A percentile compares a stretch with the other conserved stretches of the same genome.
These are phyloP conservation scores for Aphelocoma coerulescens DNA, from an alignment of 2,113 vertebrate species.

Conservation along the genomic window DNA sequence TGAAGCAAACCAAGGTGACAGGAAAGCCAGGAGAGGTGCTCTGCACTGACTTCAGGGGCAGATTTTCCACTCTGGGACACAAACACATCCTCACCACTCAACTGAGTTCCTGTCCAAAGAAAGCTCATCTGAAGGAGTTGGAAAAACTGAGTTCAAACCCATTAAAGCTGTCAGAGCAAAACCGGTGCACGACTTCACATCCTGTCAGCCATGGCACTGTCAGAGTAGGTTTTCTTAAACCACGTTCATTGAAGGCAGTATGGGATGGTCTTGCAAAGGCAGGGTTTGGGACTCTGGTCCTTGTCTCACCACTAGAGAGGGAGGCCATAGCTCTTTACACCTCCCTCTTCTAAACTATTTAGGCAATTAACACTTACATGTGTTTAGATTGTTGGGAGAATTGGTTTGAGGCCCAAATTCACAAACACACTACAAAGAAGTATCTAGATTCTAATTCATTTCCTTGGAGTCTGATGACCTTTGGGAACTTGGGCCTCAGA, in stretches of 20 bases:
- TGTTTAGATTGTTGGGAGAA: neutral
- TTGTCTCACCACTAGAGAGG: neutral
- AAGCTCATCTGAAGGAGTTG: neutral
- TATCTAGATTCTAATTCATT: neutral
- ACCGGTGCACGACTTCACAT: neutral
- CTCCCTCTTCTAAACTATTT: neutral
- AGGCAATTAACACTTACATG: neutral
- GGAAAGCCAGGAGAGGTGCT: neutral
- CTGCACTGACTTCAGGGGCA: neutral
- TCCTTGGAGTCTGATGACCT: neutral
- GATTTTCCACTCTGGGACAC: neutral
- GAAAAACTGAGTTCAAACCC: neutral
- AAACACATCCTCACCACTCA: neutral
- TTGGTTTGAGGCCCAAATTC: neutral
- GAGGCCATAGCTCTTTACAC: neutral
- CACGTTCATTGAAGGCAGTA: neutral
- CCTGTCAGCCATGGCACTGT: neutral
- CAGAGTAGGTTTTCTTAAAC: neutral
- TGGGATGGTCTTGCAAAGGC: neutral
- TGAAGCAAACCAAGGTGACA: neutral
- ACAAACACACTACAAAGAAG: neutral
- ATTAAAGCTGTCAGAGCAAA: neutral
- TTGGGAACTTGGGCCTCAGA: neutral
- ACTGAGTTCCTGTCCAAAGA: neutral
- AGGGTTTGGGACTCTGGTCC: neutral